phyloP scores from a whole-genome alignment of 2,113 vertebrate species.

The Rhodinocichla rosea region DNA sequence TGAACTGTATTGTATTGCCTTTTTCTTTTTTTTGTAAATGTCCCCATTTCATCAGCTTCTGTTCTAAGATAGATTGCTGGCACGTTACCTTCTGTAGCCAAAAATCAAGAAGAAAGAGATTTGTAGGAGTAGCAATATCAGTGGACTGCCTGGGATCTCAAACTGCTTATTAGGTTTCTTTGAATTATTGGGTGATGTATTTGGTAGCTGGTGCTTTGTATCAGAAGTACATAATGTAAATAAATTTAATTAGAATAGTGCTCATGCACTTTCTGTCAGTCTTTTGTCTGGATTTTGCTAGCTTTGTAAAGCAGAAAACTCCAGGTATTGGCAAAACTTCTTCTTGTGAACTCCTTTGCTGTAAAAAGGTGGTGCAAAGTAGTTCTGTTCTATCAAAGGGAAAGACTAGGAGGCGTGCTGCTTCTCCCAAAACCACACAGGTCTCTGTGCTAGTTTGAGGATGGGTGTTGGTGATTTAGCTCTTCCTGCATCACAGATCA shows the following conservation, averaged over 20 bases:
- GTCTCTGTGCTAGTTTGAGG: neutral
- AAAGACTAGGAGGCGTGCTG: neutral
- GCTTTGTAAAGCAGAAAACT: neutral
- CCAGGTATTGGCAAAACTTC: neutral
- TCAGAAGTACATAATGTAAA: neutral
- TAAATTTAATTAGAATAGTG: neutral
- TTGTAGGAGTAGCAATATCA: neutral
- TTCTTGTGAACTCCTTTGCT: neutral
- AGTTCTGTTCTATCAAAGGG: neutral
- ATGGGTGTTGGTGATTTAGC: neutral
- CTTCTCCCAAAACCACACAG: accelerated
- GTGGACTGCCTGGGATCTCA: neutral
- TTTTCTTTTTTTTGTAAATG: neutral
- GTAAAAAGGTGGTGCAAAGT: neutral
- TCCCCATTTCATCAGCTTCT: neutral
- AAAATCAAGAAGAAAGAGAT: neutral
- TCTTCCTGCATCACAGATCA: neutral
- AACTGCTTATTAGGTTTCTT: neutral
- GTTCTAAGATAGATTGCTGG: neutral
- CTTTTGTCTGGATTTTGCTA: neutral
- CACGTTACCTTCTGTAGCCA: neutral
- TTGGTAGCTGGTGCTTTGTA: neutral
- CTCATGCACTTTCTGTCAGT: neutral
- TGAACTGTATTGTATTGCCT: neutral
- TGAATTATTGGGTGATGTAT: neutral